Conservation (phyloP, 2,113 vertebrate species). For the Pimephales promelas region DNA sequence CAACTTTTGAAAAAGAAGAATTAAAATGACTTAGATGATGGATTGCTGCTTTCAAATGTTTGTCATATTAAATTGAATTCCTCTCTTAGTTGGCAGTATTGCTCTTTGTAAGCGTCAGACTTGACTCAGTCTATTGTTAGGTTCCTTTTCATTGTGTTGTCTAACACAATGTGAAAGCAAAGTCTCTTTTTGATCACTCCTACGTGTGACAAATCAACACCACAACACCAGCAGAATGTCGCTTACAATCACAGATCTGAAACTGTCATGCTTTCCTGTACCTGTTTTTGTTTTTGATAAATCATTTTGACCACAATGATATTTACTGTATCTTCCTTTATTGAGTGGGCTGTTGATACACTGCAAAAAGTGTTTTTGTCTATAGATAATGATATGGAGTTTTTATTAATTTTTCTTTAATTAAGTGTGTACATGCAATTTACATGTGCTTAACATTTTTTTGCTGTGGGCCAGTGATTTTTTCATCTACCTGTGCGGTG, state of each 20-base stretch:
- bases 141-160: constrained; percentile 43
- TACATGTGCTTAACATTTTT: constrained; percentile 9
- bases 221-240: constrained; percentile 1
- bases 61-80: constrained; percentile 58
- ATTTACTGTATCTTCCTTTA: too few relatives aligned
- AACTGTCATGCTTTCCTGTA: not conserved
- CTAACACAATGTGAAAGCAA: constrained; percentile 33
- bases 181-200: constrained; percentile 23
- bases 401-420: too few relatives aligned
- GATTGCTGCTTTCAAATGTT: constrained; percentile 58
- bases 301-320: constrained; percentile 6
- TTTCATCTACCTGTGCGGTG: constrained; percentile 6
- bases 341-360: too few relatives aligned
- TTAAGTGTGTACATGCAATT: not conserved
- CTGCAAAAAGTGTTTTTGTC: too few relatives aligned
- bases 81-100: constrained; percentile 48
- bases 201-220: constrained; percentile 29
- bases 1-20: constrained; percentile 51
- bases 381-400: too few relatives aligned
- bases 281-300: constrained; percentile 5
- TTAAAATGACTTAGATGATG: constrained; percentile 56
- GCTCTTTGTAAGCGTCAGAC: constrained; percentile 35
- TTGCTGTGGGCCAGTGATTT: not conserved
- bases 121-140: constrained; percentile 47
- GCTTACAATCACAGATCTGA: constrained; percentile 1